These are phyloP conservation scores for Dioctria rufipes DNA, from an alignment of 2,888 invertebrate genomes.

Conservation along the genomic window DNA sequence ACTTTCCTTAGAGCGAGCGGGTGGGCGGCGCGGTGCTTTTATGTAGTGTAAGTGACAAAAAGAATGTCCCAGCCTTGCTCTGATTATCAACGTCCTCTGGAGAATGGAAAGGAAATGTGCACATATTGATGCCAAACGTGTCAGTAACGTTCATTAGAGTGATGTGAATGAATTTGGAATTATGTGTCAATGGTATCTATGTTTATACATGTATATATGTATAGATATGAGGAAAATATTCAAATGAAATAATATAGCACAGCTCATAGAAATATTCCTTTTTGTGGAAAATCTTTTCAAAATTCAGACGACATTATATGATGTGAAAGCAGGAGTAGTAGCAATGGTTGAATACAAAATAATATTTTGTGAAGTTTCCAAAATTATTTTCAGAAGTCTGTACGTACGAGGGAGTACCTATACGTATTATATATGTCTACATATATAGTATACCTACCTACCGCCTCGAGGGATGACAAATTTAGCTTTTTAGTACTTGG, in stretches of 20 bases:
- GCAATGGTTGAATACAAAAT: slow-evolving; percentile 1
- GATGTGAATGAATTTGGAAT: not conserved
- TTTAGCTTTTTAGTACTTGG: no score
- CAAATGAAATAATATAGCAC: not conserved
- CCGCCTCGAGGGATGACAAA: no score
- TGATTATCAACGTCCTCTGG: not conserved
- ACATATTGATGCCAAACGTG: slow-evolving; percentile 9
- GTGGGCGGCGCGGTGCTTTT: not conserved
- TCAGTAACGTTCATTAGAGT: not conserved
- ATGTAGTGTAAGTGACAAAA: not conserved
- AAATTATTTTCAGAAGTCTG: no score
- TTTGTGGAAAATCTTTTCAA: not conserved
- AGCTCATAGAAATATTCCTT: not conserved
- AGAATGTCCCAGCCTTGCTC: not conserved
- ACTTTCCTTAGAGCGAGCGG: not conserved
- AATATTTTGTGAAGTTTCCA: no score
- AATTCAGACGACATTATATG: not conserved
- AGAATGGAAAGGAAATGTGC: not conserved
- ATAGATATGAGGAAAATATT: not conserved
- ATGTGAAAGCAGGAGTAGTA: not conserved
- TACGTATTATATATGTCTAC: no score
- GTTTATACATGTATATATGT: no score
- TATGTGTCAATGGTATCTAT: not conserved
- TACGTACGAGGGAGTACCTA: no score
- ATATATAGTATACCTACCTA: no score